These are phyloP conservation scores for Luffia ferchaultella DNA, from an alignment of 2,888 invertebrate genomes.

Conservation along the genomic window DNA sequence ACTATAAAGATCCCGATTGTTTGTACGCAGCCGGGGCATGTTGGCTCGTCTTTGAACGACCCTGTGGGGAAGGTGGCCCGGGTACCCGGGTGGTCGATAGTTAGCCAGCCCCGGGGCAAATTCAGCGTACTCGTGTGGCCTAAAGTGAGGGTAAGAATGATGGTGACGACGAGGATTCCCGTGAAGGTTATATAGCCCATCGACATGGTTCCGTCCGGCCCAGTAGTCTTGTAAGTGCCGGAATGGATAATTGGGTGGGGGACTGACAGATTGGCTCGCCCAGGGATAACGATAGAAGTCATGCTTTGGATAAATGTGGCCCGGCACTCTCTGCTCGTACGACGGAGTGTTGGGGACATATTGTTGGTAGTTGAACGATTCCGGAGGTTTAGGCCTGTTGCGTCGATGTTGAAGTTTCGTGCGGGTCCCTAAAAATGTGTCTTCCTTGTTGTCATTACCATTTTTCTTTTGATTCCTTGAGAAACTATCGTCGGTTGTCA, in stretches of 20 bases:
- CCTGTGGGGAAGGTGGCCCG: slow-evolving; percentile 36
- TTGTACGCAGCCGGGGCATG: slow-evolving; percentile 32
- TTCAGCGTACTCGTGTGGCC: slow-evolving; percentile 32
- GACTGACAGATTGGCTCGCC: slow-evolving; percentile 45
- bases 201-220: slow-evolving; percentile 42
- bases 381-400: slow-evolving; percentile 36
- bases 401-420: slow-evolving; percentile 53
- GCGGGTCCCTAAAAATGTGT: slow-evolving; percentile 47
- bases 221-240: slow-evolving; percentile 55
- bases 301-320: slow-evolving; percentile 25
- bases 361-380: slow-evolving; percentile 6
- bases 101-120: slow-evolving; percentile 7
- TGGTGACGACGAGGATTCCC: slow-evolving; percentile 53
- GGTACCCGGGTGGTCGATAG: slow-evolving; percentile 14
- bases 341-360: neutral
- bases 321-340: slow-evolving; percentile 6
- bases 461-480: slow-evolving; percentile 42
- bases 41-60: slow-evolving; percentile 30
- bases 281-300: slow-evolving; percentile 44
- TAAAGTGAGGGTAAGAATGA: slow-evolving; percentile 45
- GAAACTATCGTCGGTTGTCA: slow-evolving; percentile 56
- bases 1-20: slow-evolving; percentile 50
- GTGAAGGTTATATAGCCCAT: slow-evolving; percentile 42
- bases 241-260: slow-evolving; percentile 50
- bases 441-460: slow-evolving; percentile 28